Evolutionary conservation across 1,140 invertebrate genomes (phyloP), one percentile per base, ranked within the genome.

Genomic region (Drosophila willistoni): DNA sequence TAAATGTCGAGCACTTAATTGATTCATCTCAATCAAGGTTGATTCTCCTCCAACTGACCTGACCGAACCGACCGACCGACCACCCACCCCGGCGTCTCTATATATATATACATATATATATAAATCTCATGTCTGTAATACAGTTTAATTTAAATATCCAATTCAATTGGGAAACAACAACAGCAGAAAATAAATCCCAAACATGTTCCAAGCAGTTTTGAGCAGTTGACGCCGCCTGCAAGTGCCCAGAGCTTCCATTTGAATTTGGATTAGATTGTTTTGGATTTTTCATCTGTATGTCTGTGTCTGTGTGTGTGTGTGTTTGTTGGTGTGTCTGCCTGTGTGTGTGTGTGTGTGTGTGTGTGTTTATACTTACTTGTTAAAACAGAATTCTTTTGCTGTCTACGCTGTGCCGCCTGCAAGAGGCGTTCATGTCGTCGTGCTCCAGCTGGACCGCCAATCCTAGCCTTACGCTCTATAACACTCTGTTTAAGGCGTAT

Each of bases 401-500:
- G 92, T 87, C 93, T 72, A 82, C 93, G 85, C 96, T 98, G 94
- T 95, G 94, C 92, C 95, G 94, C 90, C 95, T 94, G 85, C 87
- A 96, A 94, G 87, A 94, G 93, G 91, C 95, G 93, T 76, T 97
- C 96, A 92, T 97, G 96, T 81, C 97, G 94, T 79, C 97, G 94
- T 81, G 96, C 95, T 92, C 97, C 95, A 79, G 97, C 97, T 92
- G 97, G 97, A 92, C 95, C 94, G 91, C 94, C 94, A 74, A 93
- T 94, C 83, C 95, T 93, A 87, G 95, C 95, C 91, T 97, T 95
- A 77, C 97, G 95, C 93, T 98, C 97, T 93, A 98, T 96, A 87
- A 98, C 96, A 92, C 97, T 96, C 93, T 98, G 97, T 94, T 99
- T 99, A 91, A 99, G 94, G 90, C 97, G 96, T 93, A 98, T 96